Conservation (phyloP, 2,113 vertebrate species). For the Pollachius pollachius region DNA sequence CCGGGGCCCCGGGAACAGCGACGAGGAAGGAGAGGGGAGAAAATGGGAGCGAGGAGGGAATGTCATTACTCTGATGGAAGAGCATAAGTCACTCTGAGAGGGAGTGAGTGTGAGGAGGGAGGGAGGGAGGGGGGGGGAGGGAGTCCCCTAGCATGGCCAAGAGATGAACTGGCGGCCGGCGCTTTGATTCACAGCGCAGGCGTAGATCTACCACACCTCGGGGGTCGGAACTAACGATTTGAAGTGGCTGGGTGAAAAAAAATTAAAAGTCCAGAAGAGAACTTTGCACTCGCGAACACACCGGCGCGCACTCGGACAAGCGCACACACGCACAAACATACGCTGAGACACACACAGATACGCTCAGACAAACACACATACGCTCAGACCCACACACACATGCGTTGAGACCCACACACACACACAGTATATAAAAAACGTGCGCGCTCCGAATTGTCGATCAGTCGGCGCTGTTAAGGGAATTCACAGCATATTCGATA, state of each 20-base stretch:
- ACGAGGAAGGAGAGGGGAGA: no score
- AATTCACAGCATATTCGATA: conserved; percentile 18
- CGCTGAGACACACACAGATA: neutral
- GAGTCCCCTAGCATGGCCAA: conserved; percentile 22
- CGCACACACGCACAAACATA: no score
- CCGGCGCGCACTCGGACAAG: no score
- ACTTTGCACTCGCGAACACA: neutral
- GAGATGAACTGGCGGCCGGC: conserved; percentile 10
- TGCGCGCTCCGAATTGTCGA: no score
- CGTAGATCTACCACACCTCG: conserved; percentile 5
- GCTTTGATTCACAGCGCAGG: conserved; percentile 19
- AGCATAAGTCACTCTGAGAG: conserved; percentile 23
- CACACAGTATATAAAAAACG: neutral
- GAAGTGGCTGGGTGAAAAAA: neutral
- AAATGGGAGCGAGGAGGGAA: neutral
- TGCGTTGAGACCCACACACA: neutral
- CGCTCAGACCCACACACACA: no score
- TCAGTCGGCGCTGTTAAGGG: neutral
- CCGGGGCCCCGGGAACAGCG: no score
- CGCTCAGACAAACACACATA: no score
- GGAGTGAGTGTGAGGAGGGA: neutral
- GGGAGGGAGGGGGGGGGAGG: neutral
- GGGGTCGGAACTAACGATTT: conserved; percentile 3
- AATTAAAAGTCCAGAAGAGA: neutral
- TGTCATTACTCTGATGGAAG: conserved; percentile 16